Conservation (phyloP, 2,888 invertebrate species). For the Aleiodes testaceus region DNA sequence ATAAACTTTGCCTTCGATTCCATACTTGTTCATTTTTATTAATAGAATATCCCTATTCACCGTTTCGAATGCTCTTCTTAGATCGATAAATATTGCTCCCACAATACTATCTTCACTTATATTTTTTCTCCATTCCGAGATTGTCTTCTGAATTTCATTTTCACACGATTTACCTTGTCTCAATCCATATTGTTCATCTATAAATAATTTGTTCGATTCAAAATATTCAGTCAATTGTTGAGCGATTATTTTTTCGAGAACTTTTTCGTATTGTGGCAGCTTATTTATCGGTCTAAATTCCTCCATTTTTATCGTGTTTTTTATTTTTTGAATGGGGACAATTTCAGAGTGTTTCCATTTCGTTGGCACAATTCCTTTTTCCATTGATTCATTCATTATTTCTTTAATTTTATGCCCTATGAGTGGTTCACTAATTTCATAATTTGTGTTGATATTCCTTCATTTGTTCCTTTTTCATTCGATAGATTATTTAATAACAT, state of each 20-base stretch:
- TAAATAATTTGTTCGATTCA: neutral
- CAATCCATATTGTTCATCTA: constrained; percentile 1
- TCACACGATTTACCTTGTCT: no score
- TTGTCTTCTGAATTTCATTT: no score
- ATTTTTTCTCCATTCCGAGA: no score
- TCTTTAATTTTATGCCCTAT: neutral
- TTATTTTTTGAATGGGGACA: constrained; percentile 3
- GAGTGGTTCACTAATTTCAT: neutral
- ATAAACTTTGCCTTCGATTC: no score
- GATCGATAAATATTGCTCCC: no score
- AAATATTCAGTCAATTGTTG: neutral
- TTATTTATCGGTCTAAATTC: constrained; percentile 1
- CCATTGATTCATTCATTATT: constrained; percentile 1
- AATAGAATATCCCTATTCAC: no score
- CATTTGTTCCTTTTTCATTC: neutral
- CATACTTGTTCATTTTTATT: no score
- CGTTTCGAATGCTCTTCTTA: no score
- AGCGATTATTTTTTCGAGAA: constrained; percentile 1
- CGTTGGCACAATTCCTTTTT: neutral
- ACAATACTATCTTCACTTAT: no score
- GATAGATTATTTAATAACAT: neutral
- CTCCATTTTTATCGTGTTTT: neutral
- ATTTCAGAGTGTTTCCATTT: constrained; percentile 7
- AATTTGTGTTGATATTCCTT: neutral
- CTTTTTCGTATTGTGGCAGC: constrained; percentile 8